Evolutionary conservation across 2,797 vertebrate genomes (phyloP).

Genomic region (Dicrostonyx torquatus): DNA sequence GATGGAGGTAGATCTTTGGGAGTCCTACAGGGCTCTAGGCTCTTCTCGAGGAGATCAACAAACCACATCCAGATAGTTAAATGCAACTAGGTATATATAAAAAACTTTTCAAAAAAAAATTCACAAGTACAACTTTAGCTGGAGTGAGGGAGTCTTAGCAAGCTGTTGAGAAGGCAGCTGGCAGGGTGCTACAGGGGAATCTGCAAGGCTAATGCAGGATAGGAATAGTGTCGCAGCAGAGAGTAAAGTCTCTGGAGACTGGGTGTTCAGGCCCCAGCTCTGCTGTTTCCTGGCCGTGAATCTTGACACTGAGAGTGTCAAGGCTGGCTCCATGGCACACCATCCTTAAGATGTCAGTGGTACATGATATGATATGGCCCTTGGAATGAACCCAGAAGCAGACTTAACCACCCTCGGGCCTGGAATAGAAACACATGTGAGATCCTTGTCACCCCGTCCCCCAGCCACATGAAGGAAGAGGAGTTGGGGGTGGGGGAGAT

Average conservation of each 20-base stretch:
- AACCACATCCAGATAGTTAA: slow-evolving; percentile 8
- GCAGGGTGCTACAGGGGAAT: background rate
- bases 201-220: background rate
- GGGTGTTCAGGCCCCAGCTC: background rate
- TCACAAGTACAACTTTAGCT: slow-evolving; percentile 32
- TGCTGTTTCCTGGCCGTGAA: background rate
- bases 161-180: slow-evolving; percentile 51
- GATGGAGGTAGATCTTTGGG: background rate
- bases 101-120: background rate
- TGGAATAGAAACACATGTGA: background rate
- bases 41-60: slow-evolving; percentile 27
- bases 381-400: background rate
- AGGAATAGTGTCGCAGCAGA: background rate
- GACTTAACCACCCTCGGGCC: background rate
- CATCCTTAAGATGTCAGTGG: background rate
- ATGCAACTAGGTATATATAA: slow-evolving; percentile 1
- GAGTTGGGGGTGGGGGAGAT: too few species aligned
- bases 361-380: background rate
- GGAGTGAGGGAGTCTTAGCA: background rate
- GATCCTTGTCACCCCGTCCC: background rate
- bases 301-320: background rate
- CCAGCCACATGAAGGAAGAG: background rate
- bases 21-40: background rate
- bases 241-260: background rate
- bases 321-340: background rate